Conservation (phyloP, 2,113 vertebrate genomes). For the Polypterus bichir region DNA sequence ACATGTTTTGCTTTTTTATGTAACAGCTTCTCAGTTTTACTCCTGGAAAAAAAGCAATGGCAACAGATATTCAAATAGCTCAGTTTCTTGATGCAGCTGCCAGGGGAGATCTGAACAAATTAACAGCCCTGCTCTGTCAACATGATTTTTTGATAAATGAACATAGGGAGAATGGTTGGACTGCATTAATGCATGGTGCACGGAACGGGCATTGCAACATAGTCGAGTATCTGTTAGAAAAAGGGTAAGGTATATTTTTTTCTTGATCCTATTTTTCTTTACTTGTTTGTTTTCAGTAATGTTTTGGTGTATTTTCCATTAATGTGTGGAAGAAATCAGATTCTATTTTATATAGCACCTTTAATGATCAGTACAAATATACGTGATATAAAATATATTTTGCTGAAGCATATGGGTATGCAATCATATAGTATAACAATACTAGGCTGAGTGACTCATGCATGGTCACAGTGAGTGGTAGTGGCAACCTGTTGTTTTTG, state of each 20-base stretch:
- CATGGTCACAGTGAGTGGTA: too few relatives aligned
- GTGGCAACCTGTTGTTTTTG: too few relatives aligned
- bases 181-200: constrained; percentile 75
- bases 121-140: constrained; percentile 46
- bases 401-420: too few relatives aligned
- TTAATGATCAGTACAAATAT: not conserved
- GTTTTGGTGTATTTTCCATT: too few relatives aligned
- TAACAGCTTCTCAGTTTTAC: too few relatives aligned
- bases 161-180: constrained; percentile 67
- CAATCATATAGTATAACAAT: too few relatives aligned
- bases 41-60: too few relatives aligned
- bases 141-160: constrained; percentile 55
- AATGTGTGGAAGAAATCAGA: not conserved
- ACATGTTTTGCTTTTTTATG: too few relatives aligned
- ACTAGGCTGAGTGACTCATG: too few relatives aligned
- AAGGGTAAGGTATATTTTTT: constrained; percentile 50
- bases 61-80: constrained; percentile 11
- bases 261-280: not conserved
- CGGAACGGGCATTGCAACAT: constrained; percentile 65
- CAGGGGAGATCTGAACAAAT: constrained; percentile 48
- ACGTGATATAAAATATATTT: not conserved
- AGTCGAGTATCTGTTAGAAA: constrained; percentile 54
- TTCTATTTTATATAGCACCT: not conserved
- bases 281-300: too few relatives aligned
- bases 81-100: constrained; percentile 59